Evolutionary conservation across 2,888 invertebrate genomes (phyloP).

Genomic region (Phasia obesa): DNA sequence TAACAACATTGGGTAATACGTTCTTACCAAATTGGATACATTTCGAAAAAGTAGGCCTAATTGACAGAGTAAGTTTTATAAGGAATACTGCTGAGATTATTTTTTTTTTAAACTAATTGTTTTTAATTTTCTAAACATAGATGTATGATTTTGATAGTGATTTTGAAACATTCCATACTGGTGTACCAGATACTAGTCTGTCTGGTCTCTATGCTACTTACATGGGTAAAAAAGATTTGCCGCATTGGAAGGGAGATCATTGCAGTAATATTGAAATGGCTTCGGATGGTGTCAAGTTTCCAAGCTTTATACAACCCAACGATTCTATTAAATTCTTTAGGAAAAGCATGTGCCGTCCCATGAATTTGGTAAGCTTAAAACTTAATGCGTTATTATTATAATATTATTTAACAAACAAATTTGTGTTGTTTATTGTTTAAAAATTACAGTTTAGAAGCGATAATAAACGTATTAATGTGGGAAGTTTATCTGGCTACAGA

Average conservation of each 20-base stretch:
- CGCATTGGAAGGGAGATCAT: constrained; percentile 89
- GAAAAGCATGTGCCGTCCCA: constrained; percentile 93
- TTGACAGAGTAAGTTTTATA: constrained; percentile 88
- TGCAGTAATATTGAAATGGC: constrained; percentile 90
- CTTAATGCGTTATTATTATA: neutral
- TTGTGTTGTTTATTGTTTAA: constrained; percentile 34
- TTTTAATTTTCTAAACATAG: constrained; percentile 80
- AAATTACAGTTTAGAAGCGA: constrained; percentile 69
- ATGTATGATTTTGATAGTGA: constrained; percentile 94
- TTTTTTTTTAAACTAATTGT: neutral
- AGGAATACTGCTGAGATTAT: neutral
- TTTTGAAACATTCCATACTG: constrained; percentile 90
- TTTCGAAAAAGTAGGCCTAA: constrained; percentile 93
- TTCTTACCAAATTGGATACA: constrained; percentile 92
- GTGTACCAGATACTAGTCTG: constrained; percentile 85
- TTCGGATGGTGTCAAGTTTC: constrained; percentile 94
- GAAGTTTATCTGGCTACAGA: constrained; percentile 87
- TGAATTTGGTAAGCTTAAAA: constrained; percentile 86
- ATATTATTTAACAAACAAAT: constrained; percentile 28
- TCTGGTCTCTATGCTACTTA: constrained; percentile 91
- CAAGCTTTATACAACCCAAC: constrained; percentile 86
- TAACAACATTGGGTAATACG: constrained; percentile 92
- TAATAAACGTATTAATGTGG: constrained; percentile 84
- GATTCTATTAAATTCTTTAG: constrained; percentile 90
- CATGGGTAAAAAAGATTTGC: constrained; percentile 87